These are phyloP conservation scores for Halichoeres trimaculatus DNA, from an alignment of 2,113 vertebrate genomes.

Conservation along the genomic window DNA sequence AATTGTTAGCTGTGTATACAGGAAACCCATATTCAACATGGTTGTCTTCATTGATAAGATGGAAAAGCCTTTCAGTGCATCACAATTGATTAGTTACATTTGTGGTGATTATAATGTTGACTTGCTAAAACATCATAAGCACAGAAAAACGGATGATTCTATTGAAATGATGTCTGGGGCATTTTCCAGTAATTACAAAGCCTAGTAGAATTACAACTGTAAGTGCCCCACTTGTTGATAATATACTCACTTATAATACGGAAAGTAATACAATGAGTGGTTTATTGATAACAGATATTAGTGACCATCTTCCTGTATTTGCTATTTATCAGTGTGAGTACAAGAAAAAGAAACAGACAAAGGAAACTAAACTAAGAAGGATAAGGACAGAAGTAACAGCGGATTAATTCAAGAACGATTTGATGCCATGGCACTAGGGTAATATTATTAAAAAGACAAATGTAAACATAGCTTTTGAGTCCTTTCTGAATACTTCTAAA, in stretches of 20 bases:
- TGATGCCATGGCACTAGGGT: too few species aligned
- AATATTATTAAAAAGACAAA: not conserved
- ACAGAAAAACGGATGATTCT: not conserved
- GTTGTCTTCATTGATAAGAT: too few species aligned
- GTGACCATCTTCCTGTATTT: not conserved
- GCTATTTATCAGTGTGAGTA: not conserved
- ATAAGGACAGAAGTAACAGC: too few species aligned
- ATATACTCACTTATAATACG: not conserved
- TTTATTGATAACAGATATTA: not conserved
- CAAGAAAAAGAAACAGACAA: not conserved
- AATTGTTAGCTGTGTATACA: too few species aligned
- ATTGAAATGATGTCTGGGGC: not conserved
- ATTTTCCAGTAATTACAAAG: not conserved
- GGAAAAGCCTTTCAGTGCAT: too few species aligned
- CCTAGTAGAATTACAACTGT: not conserved
- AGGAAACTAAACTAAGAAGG: not conserved
- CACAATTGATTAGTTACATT: not conserved
- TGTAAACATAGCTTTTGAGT: not conserved
- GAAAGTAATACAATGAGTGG: not conserved
- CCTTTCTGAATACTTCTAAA: not conserved
- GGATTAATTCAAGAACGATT: too few species aligned
- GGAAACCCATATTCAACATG: too few species aligned
- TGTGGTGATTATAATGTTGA: not conserved
- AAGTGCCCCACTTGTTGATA: not conserved
- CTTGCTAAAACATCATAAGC: not conserved